Evolutionary conservation across 2,888 invertebrate species (phyloP), one percentile per base, ranked within the genome.

Genomic region (Lasioglossum malachurum): DNA sequence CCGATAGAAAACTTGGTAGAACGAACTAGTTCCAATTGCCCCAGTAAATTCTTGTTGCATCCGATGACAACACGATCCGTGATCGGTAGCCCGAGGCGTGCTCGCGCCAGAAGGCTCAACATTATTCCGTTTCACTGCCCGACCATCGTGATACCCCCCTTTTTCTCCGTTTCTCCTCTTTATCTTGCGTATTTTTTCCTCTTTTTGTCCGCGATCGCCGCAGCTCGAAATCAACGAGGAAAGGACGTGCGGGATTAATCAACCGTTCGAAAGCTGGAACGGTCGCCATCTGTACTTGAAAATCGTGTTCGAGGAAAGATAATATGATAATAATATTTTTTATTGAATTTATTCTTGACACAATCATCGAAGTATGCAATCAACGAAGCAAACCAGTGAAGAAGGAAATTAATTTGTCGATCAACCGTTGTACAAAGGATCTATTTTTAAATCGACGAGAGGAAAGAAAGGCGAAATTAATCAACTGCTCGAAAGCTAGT

Each of bases 31-130:
- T 92, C 83, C 88, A 83, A 75, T 80, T 90, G 90, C 64, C 88
- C 87, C 83, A 89, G 90, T 91, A 92, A 92, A 92, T 88, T 87
- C 88, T 89, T 84, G 83, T 85, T 86, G 83, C 83, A 75, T 77
- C 81, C 72, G 67, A 83, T 78, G 84, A 88, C 82, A 84, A 80
- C 75, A 75, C 53, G 83, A 77, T 38, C 78, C n/a, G 67, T n/a
- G 76, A 89, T 89, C 78, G 74, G 78, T 87, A 77, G 84, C 83
- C 86, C 44, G 74, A 78, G 79, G 85, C 75, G 76, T 79, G 27
- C 41, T 57, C 46, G 57, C 73, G n/a, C 72, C 57, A 75, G 78
- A 35, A 79, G 60, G 44, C 75, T 79, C 53, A 35, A 67, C 77
- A 27, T 84, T 84, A 82, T 83, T 83, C 80, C 38, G 71, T 82